A percentile compares a stretch with the other conserved stretches of the same genome.
These are phyloP conservation scores for Riptortus pedestris DNA, from an alignment of 1,140 invertebrate genomes.

Conservation along the genomic window DNA sequence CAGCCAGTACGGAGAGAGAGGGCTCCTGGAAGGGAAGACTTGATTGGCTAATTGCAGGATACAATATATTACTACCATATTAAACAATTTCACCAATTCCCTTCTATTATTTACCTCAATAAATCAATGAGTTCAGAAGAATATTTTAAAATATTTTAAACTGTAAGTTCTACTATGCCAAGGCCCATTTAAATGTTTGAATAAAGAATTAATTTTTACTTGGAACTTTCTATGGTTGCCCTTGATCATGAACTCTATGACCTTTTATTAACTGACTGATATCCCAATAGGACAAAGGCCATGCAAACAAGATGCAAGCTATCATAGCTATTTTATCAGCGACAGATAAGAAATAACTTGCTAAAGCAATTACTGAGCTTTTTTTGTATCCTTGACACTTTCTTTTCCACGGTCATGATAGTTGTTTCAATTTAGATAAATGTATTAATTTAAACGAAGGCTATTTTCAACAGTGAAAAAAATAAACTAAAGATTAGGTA, in stretches of 20 bases:
- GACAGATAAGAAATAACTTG: not conserved
- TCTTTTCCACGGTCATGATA: not conserved
- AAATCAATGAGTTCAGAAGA: not conserved
- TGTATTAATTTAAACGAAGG: too few species aligned
- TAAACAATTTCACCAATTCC: slow-evolving; percentile 23
- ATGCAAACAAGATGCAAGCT: slow-evolving; percentile 11
- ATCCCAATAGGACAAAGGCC: not conserved
- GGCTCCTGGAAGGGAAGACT: slow-evolving; percentile 7
- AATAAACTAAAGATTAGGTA: too few species aligned
- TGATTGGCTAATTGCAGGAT: slow-evolving; percentile 25
- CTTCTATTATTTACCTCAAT: not conserved
- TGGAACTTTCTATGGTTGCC: too few species aligned
- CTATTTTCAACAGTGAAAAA: too few species aligned
- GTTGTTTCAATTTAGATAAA: too few species aligned
- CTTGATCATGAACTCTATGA: slow-evolving; percentile 16
- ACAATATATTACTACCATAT: slow-evolving; percentile 21
- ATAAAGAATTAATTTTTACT: too few species aligned
- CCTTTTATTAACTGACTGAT: slow-evolving; percentile 9
- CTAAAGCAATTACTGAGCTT: not conserved
- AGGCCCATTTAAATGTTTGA: too few species aligned
- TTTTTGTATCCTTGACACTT: not conserved
- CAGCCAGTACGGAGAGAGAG: too few species aligned
- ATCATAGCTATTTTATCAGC: not conserved
- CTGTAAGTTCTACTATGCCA: too few species aligned
- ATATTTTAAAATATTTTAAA: too few species aligned